A percentile compares a stretch with the other conserved stretches of the same genome.
Evolutionary conservation across 2,113 vertebrate genomes (phyloP).

Genomic region (Varanus salvator): DNA sequence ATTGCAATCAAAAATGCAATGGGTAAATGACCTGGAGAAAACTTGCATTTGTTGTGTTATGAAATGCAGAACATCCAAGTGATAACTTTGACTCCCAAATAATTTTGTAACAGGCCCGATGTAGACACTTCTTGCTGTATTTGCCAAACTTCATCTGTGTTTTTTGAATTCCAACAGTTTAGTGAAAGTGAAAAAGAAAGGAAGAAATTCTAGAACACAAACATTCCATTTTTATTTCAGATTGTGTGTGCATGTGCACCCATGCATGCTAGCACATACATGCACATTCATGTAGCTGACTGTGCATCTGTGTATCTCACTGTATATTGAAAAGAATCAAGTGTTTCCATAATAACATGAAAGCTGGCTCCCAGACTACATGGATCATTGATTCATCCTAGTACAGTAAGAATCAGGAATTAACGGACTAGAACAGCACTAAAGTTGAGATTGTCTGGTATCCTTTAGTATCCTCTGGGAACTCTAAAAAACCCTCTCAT

Average conservation of each 20-base stretch:
- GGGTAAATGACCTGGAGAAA: background rate
- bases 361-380: background rate
- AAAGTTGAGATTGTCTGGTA: background rate
- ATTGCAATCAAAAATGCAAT: background rate
- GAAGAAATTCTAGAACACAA: background rate
- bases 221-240: background rate
- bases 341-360: background rate
- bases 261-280: background rate
- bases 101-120: background rate
- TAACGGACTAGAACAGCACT: conserved; percentile 13
- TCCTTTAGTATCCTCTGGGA: conserved; percentile 13
- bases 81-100: background rate
- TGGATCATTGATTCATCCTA: background rate
- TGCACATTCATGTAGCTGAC: background rate
- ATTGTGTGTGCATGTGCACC: background rate
- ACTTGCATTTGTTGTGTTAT: background rate
- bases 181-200: background rate
- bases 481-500: background rate
- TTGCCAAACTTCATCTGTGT: background rate
- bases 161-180: background rate
- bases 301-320: background rate
- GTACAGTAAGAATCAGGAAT: background rate
- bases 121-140: background rate
- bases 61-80: background rate
- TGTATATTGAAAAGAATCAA: background rate